Base-by-base conservation (phyloP, 1,140 invertebrate species). In the Drosophila pectinifera region DNA sequence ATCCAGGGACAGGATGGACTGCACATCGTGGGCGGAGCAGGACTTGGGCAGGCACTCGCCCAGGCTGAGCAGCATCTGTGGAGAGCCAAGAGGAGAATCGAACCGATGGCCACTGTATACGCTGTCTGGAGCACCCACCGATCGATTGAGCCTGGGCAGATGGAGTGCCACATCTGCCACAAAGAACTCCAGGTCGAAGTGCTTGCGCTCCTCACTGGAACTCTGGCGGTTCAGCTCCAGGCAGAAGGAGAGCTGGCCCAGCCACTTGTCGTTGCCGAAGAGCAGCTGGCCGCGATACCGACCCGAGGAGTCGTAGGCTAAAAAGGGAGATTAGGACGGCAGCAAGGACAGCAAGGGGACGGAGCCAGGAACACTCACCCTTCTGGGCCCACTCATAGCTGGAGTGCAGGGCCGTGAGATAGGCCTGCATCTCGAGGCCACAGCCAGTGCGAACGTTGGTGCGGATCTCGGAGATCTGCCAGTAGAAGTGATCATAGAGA, bases 231-330 rank as follows among this genome's bases (percentile, higher is more conserved):
- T 92, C 3, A 92, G 77, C 48, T 92, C 91, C 36, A 84, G 59
- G 41, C 92, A 92, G 28, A 91, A 92, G 38, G 51, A 51, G 3
- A 91, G 68, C 28, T 96, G 96, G 2, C 96, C 96, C 48, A 97
- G 92, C 96, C 96, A 97, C 92, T 95, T 96, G 79, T 96, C 95
- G 86, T 96, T 97, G 7, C 96, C 96, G 78, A 96, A 97, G 78
- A 96, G 94, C 73, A 96, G 94, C 78, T 96, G 95, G 1, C 95
- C 95, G 2, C 94, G 95, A 92, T 97, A 97, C 51, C 95, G 95
- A n/a, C 96, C 96, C 22, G 96, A 96, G 2, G 96, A 95, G 86
- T 97, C 96, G 54, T 94, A 95, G 92, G 96, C 96, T 97, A 49
- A 0, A 54, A 59, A 8, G 6, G 1, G 43, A 7, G 2, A 20